These are phyloP conservation scores for Drosophila anomalata DNA, from an alignment of 2,888 invertebrate species.

Conservation along the genomic window DNA sequence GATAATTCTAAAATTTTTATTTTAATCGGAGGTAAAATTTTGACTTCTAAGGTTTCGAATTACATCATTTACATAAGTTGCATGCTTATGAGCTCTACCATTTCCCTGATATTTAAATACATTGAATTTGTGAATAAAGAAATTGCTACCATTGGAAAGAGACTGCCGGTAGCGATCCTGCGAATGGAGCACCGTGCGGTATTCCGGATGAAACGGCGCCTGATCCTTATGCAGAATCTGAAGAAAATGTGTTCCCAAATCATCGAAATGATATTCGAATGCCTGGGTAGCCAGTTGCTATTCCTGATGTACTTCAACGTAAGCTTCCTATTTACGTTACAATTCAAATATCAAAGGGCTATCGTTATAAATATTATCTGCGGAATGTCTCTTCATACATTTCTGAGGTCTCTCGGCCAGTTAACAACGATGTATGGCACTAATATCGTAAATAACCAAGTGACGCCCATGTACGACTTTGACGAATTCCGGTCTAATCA, in stretches of 20 bases:
- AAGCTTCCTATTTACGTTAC: not conserved
- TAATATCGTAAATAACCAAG: not conserved
- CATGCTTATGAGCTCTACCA: not conserved
- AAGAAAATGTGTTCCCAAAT: not conserved
- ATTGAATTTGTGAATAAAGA: not conserved
- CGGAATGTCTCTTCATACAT: not conserved
- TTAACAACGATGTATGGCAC: not conserved
- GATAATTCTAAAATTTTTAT: too few species aligned
- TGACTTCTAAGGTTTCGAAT: too few species aligned
- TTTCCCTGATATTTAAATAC: not conserved
- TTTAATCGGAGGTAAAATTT: too few species aligned
- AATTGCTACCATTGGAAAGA: not conserved
- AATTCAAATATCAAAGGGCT: not conserved
- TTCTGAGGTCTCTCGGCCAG: not conserved
- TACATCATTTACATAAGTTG: not conserved
- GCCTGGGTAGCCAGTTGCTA: not conserved
- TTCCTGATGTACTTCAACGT: not conserved
- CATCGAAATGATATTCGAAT: not conserved
- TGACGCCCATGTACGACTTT: not conserved
- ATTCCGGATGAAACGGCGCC: not conserved
- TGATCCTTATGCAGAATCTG: not conserved
- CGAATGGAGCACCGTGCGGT: not conserved
- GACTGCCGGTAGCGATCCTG: not conserved
- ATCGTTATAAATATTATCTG: not conserved
- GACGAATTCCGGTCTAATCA: not conserved